Conservation (phyloP, 2,888 invertebrate genomes). For the Ferrisia virgata region DNA sequence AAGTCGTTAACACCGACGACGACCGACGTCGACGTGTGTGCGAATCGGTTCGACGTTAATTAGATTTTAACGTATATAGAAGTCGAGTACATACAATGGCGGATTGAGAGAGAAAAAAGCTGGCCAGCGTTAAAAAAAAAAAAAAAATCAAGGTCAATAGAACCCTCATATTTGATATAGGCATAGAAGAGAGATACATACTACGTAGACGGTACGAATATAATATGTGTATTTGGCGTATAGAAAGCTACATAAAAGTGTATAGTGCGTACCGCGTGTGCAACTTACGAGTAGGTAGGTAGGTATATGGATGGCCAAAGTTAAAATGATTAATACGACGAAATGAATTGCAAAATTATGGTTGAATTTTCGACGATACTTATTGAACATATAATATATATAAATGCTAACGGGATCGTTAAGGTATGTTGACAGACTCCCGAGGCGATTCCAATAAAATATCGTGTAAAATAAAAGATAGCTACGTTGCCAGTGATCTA, state of each 20-base stretch:
- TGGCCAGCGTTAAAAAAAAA: no score
- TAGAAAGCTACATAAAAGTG: not conserved
- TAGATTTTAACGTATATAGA: not conserved
- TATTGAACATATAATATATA: not conserved
- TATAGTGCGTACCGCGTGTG: no score
- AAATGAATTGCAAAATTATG: not conserved
- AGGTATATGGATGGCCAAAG: not conserved
- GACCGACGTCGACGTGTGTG: no score
- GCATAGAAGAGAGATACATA: no score
- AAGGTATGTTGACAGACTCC: not conserved
- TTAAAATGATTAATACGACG: not conserved
- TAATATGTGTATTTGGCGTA: not conserved
- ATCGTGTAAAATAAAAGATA: not conserved
- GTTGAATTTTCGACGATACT: not conserved
- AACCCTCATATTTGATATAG: not conserved
- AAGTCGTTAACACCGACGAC: not conserved
- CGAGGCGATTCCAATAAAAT: conserved; percentile 1
- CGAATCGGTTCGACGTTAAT: not conserved
- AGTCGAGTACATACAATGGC: not conserved
- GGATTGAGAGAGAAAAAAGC: not conserved
- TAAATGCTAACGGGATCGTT: not conserved
- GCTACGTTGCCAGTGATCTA: not conserved
- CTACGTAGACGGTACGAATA: not conserved
- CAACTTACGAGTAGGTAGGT: not conserved
- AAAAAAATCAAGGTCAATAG: not conserved